Base-by-base conservation (phyloP, 2,888 invertebrate species). In the Sicus ferrugineus region DNA sequence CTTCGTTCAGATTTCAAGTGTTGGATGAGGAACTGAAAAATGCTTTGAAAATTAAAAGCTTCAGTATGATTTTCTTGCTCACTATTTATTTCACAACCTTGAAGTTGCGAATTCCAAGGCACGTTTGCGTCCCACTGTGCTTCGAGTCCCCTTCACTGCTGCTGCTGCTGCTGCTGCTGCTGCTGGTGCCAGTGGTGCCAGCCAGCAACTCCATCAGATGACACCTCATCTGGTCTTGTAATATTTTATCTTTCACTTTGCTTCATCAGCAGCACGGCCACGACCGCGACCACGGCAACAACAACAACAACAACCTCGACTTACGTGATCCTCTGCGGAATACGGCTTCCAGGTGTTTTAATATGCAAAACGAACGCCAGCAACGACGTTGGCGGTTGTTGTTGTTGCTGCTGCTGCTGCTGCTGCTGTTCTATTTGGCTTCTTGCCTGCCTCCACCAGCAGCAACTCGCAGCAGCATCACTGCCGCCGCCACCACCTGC, bases 201-300 rank as follows among this genome's bases (percentile, higher is more conserved):
- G n/a, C n/a, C 63, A 72, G 70, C 70, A 73, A 73, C 66, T 74
- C 74, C 75, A 73, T 75, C 75, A 75, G 73, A 77, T 76, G 75
- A 76, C 76, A 76, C 76, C 75, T 77, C 77, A 74, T 76, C 75
- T 74, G 73, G 75, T 68, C 74, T 72, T 75, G 75, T 75, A 74
- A 75, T 75, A 75, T 75, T 74, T 75, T 75, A 75, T 75, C 72
- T 74, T 72, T 70, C 52, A 63, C 54, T 69, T 65, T 64, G 58
- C 63, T 48, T 54, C 66, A 50, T 58, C 67, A 62, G 68, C 52
- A 34, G 16, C 26, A 58, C 48, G 30, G 30, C 19, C 61, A 42
- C 61, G 54, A 59, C 26, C 54, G 31, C 38, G 38, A 38, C 38
- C 9, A 38, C 59, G 38, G 38, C n/a, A 59, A 38, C 16, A 42